These are phyloP conservation scores for Patiria miniata DNA, from an alignment of 35 echinoderm and acorn worm genomes.

Conservation along the genomic window DNA sequence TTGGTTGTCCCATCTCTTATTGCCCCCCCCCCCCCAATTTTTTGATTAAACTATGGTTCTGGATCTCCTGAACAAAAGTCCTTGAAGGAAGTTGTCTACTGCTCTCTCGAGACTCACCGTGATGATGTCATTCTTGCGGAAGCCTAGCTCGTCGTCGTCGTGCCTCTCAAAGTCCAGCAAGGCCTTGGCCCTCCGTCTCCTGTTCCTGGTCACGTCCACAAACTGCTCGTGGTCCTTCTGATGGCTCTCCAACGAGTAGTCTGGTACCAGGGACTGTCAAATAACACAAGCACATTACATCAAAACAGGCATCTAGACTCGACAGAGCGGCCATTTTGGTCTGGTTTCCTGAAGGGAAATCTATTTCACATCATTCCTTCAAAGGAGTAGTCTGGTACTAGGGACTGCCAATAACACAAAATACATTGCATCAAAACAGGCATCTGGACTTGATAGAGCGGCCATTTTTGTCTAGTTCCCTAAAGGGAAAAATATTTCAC, in stretches of 20 bases:
- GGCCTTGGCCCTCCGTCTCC: conserved; percentile 93
- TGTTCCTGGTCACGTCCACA: conserved; percentile 85
- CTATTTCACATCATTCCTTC: too few relatives aligned
- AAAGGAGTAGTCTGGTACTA: too few relatives aligned
- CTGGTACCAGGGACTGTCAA: conserved; percentile 74
- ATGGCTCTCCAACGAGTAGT: conserved; percentile 95
- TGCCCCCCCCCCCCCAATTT: too few relatives aligned
- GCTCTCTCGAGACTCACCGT: conserved; percentile 65
- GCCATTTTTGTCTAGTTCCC: too few relatives aligned
- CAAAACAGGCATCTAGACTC: too few relatives aligned
- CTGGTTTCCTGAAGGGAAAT: too few relatives aligned
- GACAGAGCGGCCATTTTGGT: too few relatives aligned
- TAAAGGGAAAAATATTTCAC: too few relatives aligned
- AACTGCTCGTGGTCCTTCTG: conserved; percentile 98
- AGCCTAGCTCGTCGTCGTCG: conserved; percentile 96
- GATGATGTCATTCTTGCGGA: conserved; percentile 97
- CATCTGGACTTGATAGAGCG: too few relatives aligned
- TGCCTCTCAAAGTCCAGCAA: conserved; percentile 97
- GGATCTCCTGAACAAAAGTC: neutral
- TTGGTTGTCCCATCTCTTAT: too few relatives aligned
- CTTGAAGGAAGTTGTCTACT: neutral
- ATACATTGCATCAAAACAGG: too few relatives aligned
- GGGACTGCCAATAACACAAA: too few relatives aligned
- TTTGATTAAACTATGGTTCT: neutral
- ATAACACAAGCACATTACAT: neutral